Evolutionary conservation across 2,888 invertebrate species (phyloP), one percentile per base, ranked within the genome.

Genomic region (Uropetala carovei): DNA sequence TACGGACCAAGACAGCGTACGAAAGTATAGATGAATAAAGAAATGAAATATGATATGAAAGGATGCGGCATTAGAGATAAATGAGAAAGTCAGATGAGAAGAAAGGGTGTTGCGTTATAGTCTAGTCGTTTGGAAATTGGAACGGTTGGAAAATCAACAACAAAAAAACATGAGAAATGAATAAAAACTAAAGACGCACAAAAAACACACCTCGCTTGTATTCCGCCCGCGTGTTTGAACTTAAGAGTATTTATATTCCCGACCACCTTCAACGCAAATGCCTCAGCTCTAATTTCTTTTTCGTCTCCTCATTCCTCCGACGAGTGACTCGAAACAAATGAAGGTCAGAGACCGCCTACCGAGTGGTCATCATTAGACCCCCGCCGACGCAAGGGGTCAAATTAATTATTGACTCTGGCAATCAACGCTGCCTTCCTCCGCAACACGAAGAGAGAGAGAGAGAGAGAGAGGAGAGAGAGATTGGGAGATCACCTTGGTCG

Each of bases 311-410:
- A 22, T 85, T 58, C 85, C 58, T 0, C n/a, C n/a, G 30, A 60
- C 59, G 60, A 86, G 86, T 86, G 86, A 86, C 86, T 86, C 60
- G 89, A 64, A 89, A 89, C 68, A 89, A 89, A 89, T 89, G 89
- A 89, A 89, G 89, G 89, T 89, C 89, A 89, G 89, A 64, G 43
- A 22, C 92, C 91, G 91, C 92, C 92, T 91, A 59, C 91, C 56
- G 92, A 83, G 92, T 64, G 84, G 91, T 91, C 83, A 92, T 92
- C 92, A 91, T 92, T 92, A 92, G 75, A 83, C 91, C 59, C 84
- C 89, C 64, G 58, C 60, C 89, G 43, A 60, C 59, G 60, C 30
- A 60, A 89, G 30, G 64, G 89, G 89, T 89, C 89, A 89, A 89
- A 89, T 89, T 89, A 89, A 89, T 89, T 89, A 68, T 89, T 89